Conservation (phyloP, 1,140 invertebrate genomes). For the Pachyrhynchus sulphureomaculatus region DNA sequence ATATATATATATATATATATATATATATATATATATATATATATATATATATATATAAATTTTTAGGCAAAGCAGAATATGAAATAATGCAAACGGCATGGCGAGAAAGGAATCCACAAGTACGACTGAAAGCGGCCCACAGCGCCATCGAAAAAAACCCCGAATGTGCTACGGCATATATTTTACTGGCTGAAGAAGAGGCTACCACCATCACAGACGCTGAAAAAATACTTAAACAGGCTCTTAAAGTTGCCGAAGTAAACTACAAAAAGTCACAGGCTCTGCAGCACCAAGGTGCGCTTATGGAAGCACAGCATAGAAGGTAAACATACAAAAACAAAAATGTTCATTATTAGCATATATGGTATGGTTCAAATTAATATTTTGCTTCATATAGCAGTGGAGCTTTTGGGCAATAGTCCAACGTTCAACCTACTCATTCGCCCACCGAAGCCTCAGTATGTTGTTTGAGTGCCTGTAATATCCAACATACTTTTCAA, state of each 20-base stretch:
- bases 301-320: conserved; percentile 79
- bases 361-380: too few species aligned
- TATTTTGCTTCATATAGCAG: too few species aligned
- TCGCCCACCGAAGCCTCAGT: too few species aligned
- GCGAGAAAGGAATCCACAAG: conserved; percentile 91
- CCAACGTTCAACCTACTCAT: too few species aligned
- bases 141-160: conserved; percentile 87
- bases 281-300: conserved; percentile 68
- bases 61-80: conserved; percentile 75
- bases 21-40: too few species aligned
- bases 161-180: conserved; percentile 94
- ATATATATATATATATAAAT: too few species aligned
- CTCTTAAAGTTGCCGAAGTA: conserved; percentile 83
- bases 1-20: too few species aligned
- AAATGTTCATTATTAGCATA: background rate
- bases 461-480: too few species aligned
- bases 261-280: conserved; percentile 83
- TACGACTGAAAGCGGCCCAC: conserved; percentile 89
- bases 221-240: conserved; percentile 85
- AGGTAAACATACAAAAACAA: conserved; percentile 23
- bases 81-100: conserved; percentile 98
- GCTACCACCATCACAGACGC: conserved; percentile 88
- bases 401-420: too few species aligned
- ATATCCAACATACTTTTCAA: too few species aligned
- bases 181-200: conserved; percentile 95